Evolutionary conservation across 2,888 invertebrate species (phyloP), one percentile per base, ranked within the genome.

Genomic region (Digitonthophagus gazella): DNA sequence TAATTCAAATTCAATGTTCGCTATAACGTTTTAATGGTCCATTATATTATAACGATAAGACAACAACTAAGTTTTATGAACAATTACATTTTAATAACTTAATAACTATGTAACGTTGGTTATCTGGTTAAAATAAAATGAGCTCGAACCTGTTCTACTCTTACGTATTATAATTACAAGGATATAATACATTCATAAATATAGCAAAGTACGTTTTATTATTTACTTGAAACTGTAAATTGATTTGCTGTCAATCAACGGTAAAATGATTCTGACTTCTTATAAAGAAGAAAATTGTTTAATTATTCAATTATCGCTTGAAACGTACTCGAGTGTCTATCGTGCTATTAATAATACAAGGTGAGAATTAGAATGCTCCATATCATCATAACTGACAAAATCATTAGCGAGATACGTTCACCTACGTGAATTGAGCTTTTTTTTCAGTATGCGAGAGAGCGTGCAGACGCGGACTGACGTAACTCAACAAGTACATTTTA

Each of bases 351-450:
- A 44, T 44, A 44, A 44, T 44, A 44, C 28, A 44, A 44, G 28
- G 28, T 44, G 58, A 58, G 58, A 58, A 58, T 58, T 58, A 58
- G 58, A 58, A 58, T 58, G 58, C 18, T 11, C 58, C 16, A 58
- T 58, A 58, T 58, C 58, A 58, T 58, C 58, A 58, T 14, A 16
- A 16, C 58, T 58, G 18, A 58, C 58, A 58, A 58, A 58, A 58
- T 58, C 58, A 58, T 58, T 58, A 58, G 18, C 58, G 58, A 44
- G 28, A 58, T 58, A 58, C 58, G 18, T 58, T 58, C 58, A 58
- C 58, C 58, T 58, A 14, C 28, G 28, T 44, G 28, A 44, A 44
- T 44, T 11, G 28, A 44, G 28, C 28, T 44, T 44, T 44, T 44
- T 44, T 44, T 44, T 44, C 28, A 44, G 28, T 44, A 44, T 44